phyloP scores from a whole-genome alignment of 2,888 invertebrate genomes.

The Erebia ligea region DNA sequence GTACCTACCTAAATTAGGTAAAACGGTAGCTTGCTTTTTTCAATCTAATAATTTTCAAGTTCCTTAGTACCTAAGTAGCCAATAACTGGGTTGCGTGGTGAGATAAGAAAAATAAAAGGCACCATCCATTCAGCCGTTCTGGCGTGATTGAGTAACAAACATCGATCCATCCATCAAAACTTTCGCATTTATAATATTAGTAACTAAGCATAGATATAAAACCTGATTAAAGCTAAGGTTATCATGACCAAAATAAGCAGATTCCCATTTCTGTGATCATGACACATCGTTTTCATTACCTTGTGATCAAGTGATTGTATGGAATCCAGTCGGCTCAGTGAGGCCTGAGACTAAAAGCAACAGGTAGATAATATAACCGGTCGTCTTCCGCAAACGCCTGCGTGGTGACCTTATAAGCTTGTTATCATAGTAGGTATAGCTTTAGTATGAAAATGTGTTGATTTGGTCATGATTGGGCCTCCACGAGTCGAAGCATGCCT shows the following conservation, averaged over 20 bases:
- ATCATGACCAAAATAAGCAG: neutral
- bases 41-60: too few relatives aligned
- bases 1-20: constrained; percentile 1
- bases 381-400: constrained; percentile 39
- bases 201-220: too few relatives aligned
- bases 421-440: constrained; percentile 3
- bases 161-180: too few relatives aligned
- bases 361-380: constrained; percentile 33
- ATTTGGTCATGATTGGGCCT: constrained; percentile 4
- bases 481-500: neutral
- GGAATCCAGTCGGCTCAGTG: constrained; percentile 28
- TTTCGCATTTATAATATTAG: too few relatives aligned
- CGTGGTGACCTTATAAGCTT: constrained; percentile 35
- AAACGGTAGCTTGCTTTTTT: neutral
- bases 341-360: neutral
- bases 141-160: too few relatives aligned
- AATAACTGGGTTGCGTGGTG: too few relatives aligned
- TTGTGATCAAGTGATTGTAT: constrained; percentile 33
- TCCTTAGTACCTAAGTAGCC: too few relatives aligned
- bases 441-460: neutral
- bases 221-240: neutral
- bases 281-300: constrained; percentile 28
- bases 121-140: too few relatives aligned
- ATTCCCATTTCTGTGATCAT: neutral
- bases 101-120: too few relatives aligned